Conservation (phyloP, 1,140 invertebrate genomes). For the Trichogramma pretiosum region DNA sequence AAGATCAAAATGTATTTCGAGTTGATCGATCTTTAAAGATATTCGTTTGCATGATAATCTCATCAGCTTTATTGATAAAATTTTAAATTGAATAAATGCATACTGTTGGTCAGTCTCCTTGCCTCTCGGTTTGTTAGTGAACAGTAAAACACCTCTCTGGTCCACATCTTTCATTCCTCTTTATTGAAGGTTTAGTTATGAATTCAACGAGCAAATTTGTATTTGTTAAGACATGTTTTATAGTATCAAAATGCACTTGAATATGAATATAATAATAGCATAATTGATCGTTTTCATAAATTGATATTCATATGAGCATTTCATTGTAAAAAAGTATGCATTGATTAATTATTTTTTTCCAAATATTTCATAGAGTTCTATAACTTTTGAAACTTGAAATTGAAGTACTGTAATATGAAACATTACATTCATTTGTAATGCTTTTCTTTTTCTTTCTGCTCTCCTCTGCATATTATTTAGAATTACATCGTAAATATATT, state of each 20-base stretch:
- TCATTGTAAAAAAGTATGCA: background rate
- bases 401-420: too few species aligned
- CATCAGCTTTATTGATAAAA: background rate
- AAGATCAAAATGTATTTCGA: constrained; percentile 8
- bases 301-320: too few species aligned
- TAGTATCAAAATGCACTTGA: too few species aligned
- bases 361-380: too few species aligned
- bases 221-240: too few species aligned
- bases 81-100: background rate
- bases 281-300: too few species aligned
- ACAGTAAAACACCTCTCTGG: constrained; percentile 47
- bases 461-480: constrained; percentile 14
- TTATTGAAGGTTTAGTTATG: constrained; percentile 45
- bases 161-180: constrained; percentile 47
- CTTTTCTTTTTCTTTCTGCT: constrained; percentile 15
- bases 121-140: constrained; percentile 50
- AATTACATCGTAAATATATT: constrained; percentile 8
- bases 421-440: too few species aligned
- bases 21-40: constrained; percentile 4
- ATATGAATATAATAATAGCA: too few species aligned
- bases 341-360: background rate
- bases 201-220: constrained; percentile 31
- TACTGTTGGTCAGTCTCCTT: constrained; percentile 45
- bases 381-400: too few species aligned
- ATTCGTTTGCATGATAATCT: constrained; percentile 1